Evolutionary conservation across 2,888 invertebrate genomes (phyloP), one percentile per base, ranked within the genome.

Genomic region (Polymixis flavicincta): DNA sequence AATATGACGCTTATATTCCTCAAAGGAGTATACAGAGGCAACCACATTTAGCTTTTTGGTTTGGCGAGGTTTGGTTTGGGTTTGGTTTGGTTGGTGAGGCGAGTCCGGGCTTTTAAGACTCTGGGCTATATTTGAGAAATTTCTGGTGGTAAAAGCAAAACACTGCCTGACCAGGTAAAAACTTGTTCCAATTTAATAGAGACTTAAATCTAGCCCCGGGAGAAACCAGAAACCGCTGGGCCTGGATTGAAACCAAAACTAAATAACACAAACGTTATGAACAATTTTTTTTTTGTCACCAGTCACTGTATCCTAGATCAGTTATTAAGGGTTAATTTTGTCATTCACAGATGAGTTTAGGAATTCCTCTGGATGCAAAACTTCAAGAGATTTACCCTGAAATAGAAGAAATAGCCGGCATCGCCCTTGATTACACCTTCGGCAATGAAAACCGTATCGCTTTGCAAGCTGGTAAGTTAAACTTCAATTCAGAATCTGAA

Each of bases 391-490:
- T 87, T 7, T 80, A 86, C 54, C 86, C 88, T 11, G 72, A 85
- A 19, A 82, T 92, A 5, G 74, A 81, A 42, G 72, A 82, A 70
- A 86, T 87, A 0, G 91, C 92, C 19, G 90, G 77, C 4, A 76
- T 60, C 19, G 88, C 90, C 1, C 72, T 89, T 0, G 84, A 90
- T 11, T 80, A 73, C 22, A 0, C 90, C 1, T 85, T 82, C 14
- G 90, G 88, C 6, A 52, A 85, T 37, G 81, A 88, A 0, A 71
- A 78, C 0, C 63, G 80, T n/a, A 64, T 83, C 0, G 50, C 80
- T 0, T 78, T 84, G 0, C 69, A 84, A 52, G 87, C 89, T 61
- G 92, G 92, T 92, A 65, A 81, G n/a, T n/a, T n/a, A n/a, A n/a
- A n/a, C n/a, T n/a, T n/a, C n/a, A n/a, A n/a, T n/a, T n/a, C n/a